Conservation (phyloP, 2,113 vertebrate genomes). For the Pyxicephalus adspersus region DNA sequence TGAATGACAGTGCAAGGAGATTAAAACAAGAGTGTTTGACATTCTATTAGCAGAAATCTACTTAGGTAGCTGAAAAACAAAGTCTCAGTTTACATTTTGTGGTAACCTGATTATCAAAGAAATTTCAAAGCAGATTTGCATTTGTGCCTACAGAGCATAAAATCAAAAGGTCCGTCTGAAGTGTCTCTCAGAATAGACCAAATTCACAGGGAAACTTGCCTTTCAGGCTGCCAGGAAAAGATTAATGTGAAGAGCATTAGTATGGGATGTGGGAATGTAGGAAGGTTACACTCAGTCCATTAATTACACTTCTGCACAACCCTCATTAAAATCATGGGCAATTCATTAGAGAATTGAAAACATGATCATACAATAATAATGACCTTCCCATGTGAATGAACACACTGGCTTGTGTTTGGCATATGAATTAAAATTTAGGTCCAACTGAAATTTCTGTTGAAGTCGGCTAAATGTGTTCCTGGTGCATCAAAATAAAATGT, state of each 20-base stretch:
- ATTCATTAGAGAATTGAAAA: too few relatives aligned
- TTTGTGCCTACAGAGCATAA: background rate
- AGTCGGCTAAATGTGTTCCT: too few relatives aligned
- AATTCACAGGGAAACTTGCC: background rate
- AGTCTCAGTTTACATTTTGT: background rate
- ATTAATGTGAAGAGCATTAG: background rate
- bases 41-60: background rate
- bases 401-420: too few relatives aligned
- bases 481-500: too few relatives aligned
- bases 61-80: background rate
- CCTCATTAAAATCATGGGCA: too few relatives aligned
- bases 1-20: background rate
- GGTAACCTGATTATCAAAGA: background rate
- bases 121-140: background rate
- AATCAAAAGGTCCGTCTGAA: background rate
- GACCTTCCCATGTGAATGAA: too few relatives aligned
- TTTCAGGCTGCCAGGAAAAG: background rate
- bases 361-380: too few relatives aligned
- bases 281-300: background rate
- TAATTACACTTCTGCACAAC: background rate
- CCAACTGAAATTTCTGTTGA: too few relatives aligned
- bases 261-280: constrained; percentile 10
- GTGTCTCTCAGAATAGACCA: background rate
- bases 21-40: background rate
- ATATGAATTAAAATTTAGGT: too few relatives aligned